A percentile compares a stretch with the other conserved stretches of the same genome.
phyloP scores from a whole-genome alignment of 2,113 vertebrate species.

The Pandion haliaetus region DNA sequence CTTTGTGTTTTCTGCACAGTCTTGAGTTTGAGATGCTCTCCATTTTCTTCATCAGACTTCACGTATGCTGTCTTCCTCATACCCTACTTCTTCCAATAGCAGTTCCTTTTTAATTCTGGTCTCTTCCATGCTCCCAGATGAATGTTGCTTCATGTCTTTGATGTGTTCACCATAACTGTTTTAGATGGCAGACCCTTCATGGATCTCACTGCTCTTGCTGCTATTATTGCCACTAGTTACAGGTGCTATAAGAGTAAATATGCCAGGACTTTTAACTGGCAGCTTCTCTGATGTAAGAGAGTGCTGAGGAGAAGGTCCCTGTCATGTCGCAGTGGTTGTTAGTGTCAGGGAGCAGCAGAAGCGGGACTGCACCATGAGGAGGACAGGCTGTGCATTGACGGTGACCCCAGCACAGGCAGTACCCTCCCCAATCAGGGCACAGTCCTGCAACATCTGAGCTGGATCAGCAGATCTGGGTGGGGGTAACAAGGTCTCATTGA shows the following conservation, averaged over 20 bases:
- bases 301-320: neutral
- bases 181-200: neutral
- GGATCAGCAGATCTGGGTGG: neutral
- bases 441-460: neutral
- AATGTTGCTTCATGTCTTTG: neutral
- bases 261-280: neutral
- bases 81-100: neutral
- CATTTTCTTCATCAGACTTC: neutral
- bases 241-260: neutral
- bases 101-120: neutral
- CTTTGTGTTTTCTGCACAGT: neutral
- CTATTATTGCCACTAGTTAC: neutral
- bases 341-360: neutral
- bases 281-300: neutral
- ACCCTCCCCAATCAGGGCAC: neutral
- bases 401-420: neutral
- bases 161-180: neutral
- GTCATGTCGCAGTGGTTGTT: neutral
- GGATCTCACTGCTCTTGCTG: neutral
- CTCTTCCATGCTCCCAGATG: neutral
- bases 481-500: neutral
- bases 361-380: neutral
- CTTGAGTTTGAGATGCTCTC: neutral
- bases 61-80: neutral
- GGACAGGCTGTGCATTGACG: accelerated